These are phyloP conservation scores for Trogon melanurus DNA, from an alignment of 2,113 vertebrate species.

Conservation along the genomic window DNA sequence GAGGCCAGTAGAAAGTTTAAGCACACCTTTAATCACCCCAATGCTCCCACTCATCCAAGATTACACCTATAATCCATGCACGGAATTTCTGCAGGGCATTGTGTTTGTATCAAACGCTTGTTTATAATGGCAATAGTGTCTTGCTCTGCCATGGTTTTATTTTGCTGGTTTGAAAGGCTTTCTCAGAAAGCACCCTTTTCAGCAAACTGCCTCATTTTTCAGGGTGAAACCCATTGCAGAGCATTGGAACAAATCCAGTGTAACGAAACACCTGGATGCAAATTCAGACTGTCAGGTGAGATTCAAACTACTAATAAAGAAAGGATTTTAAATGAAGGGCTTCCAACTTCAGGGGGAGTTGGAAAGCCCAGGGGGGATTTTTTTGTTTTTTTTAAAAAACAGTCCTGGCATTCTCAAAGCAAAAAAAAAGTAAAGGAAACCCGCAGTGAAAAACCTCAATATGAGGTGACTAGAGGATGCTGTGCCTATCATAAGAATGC, in stretches of 20 bases:
- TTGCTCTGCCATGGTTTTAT: not conserved
- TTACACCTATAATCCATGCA: fast-evolving
- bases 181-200: not conserved
- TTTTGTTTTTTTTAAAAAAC: not conserved
- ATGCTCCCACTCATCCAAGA: not conserved
- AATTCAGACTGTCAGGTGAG: not conserved
- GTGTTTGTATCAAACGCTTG: not conserved
- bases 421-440: conserved; percentile 29
- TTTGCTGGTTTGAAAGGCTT: not conserved
- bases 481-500: not conserved
- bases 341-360: not conserved
- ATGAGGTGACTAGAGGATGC: not conserved
- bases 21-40: fast-evolving
- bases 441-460: not conserved
- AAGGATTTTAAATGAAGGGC: not conserved
- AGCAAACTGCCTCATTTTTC: not conserved
- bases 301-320: not conserved
- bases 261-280: not conserved
- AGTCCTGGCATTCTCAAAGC: not conserved
- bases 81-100: not conserved
- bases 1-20: not conserved
- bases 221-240: not conserved
- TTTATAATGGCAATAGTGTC: not conserved
- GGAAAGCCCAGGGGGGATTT: not conserved
- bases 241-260: not conserved